Conservation (phyloP, 2,888 invertebrate species). For the Platycnemis pennipes region DNA sequence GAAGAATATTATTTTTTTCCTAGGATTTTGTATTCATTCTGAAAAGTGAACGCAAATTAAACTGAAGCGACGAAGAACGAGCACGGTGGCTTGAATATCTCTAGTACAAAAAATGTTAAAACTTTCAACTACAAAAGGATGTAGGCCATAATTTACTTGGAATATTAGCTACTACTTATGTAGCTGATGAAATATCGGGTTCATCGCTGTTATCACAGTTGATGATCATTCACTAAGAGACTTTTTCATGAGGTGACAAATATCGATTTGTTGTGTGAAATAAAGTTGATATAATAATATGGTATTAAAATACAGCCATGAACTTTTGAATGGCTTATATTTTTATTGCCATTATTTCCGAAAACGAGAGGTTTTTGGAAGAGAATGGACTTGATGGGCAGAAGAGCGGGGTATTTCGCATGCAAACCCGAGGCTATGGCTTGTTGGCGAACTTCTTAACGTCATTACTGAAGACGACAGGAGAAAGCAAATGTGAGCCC, state of each 20-base stretch:
- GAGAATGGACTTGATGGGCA: not conserved
- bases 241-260: not conserved
- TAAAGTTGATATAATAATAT: not conserved
- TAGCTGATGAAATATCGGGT: too few species aligned
- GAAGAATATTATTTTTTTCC: too few species aligned
- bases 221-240: too few species aligned
- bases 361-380: not conserved
- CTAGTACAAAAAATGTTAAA: too few species aligned
- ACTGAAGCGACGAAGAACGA: too few species aligned
- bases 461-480: conserved; percentile 18
- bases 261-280: not conserved
- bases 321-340: not conserved
- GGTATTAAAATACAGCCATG: not conserved
- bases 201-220: too few species aligned
- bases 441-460: conserved; percentile 22
- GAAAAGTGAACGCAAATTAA: too few species aligned
- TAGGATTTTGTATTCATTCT: too few species aligned
- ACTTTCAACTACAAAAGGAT: too few species aligned
- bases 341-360: not conserved
- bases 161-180: too few species aligned
- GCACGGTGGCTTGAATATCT: too few species aligned
- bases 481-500: conserved; percentile 19
- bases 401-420: not conserved
- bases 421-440: conserved; percentile 12
- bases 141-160: too few species aligned